phyloP scores from a whole-genome alignment of 2,797 vertebrate genomes.

The Rhadinocentrus ornatus region DNA sequence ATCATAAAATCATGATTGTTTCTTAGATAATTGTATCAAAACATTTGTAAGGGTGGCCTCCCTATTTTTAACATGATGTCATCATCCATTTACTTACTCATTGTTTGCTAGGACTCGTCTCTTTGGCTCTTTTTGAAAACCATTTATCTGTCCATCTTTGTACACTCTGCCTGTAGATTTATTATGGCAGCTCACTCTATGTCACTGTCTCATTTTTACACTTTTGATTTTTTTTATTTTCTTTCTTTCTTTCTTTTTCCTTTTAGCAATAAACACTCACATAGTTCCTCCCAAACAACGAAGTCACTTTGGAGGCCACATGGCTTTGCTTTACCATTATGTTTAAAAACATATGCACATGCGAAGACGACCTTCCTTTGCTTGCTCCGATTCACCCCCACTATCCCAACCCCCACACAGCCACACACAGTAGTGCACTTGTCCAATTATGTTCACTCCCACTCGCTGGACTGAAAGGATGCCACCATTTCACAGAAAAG shows the following conservation, averaged over 20 bases:
- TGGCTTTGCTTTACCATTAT: slow-evolving; percentile 34
- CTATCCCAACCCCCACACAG: slow-evolving; percentile 27
- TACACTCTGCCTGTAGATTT: slow-evolving; percentile 42
- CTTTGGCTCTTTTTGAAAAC: not conserved
- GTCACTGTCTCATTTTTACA: slow-evolving; percentile 36
- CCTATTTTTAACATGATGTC: not conserved
- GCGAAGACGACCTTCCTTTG: slow-evolving; percentile 31
- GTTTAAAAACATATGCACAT: slow-evolving; percentile 46
- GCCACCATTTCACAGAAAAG: slow-evolving; percentile 57
- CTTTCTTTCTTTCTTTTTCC: not conserved
- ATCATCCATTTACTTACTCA: not conserved
- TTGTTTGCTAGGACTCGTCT: not conserved
- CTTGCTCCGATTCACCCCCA: slow-evolving; percentile 45
- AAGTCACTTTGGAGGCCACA: slow-evolving; percentile 30
- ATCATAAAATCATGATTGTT: too few species aligned
- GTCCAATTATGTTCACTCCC: slow-evolving; percentile 70
- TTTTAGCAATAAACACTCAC: not conserved
- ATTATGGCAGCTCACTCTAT: slow-evolving; percentile 30
- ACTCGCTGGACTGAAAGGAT: slow-evolving; percentile 62
- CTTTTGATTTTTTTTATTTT: not conserved
- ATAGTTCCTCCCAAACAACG: not conserved
- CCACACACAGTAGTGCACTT: slow-evolving; percentile 52
- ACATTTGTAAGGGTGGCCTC: too few species aligned
- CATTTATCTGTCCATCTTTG: slow-evolving; percentile 48
- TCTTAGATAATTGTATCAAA: too few species aligned